These are phyloP conservation scores for Tachuris rubrigastra DNA, from an alignment of 2,113 vertebrate species.

Conservation along the genomic window DNA sequence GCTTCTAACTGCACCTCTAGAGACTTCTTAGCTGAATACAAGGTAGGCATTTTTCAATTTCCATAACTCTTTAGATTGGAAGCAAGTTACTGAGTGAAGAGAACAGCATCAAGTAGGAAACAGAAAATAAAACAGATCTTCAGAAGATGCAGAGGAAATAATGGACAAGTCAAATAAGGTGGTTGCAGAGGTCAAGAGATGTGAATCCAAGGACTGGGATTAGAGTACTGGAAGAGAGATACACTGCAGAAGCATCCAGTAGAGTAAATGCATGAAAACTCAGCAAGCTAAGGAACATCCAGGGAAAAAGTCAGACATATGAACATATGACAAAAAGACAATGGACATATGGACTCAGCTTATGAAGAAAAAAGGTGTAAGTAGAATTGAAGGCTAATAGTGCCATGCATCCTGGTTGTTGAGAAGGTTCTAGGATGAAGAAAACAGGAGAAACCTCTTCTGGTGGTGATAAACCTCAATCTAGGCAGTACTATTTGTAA, in stretches of 20 bases:
- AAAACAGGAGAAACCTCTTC: neutral
- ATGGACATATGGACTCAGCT: neutral
- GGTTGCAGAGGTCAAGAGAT: neutral
- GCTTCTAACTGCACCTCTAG: neutral
- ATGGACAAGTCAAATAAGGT: neutral
- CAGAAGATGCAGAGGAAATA: neutral
- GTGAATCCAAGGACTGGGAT: neutral
- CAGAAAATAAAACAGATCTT: neutral
- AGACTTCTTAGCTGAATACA: neutral
- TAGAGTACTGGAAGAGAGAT: neutral
- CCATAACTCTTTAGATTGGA: neutral
- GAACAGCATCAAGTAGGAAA: neutral
- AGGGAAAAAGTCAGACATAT: neutral
- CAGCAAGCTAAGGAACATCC: neutral
- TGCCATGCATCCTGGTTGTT: neutral
- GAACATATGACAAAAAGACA: neutral
- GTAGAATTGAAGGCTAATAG: neutral
- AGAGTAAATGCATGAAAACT: neutral
- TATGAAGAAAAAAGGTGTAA: neutral
- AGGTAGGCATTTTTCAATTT: neutral
- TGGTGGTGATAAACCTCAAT: neutral
- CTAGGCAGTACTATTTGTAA: neutral
- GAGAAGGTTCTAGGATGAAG: neutral
- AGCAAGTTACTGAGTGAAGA: neutral
- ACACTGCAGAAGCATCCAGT: neutral